These are phyloP conservation scores for Channa argus DNA, from an alignment of 2,113 vertebrate genomes.

Conservation along the genomic window DNA sequence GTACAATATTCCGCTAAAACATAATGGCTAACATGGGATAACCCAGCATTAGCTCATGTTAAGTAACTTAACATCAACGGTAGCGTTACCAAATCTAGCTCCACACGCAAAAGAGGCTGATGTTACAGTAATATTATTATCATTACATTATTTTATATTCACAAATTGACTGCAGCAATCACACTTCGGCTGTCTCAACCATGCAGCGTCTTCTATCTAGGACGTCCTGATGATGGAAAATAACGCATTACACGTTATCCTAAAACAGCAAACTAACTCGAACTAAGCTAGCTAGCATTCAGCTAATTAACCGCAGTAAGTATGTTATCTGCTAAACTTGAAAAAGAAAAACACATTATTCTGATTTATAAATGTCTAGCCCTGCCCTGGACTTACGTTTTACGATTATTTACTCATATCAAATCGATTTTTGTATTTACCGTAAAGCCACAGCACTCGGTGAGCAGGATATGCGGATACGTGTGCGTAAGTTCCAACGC, in stretches of 20 bases:
- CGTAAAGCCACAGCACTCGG: neutral
- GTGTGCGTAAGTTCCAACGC: conserved; percentile 33
- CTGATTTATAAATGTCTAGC: too few relatives aligned
- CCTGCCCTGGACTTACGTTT: rapidly evolving
- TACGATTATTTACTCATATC: neutral
- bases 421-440: conserved; percentile 28
- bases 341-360: too few relatives aligned
- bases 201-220: neutral
- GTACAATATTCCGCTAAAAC: neutral
- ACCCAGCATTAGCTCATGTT: too few relatives aligned
- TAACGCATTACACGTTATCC: too few relatives aligned
- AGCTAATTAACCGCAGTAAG: neutral
- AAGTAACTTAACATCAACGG: too few relatives aligned
- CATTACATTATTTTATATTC: too few relatives aligned
- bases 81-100: too few relatives aligned
- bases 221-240: neutral
- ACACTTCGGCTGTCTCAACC: neutral
- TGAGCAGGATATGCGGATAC: neutral
- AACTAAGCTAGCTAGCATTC: conserved; percentile 19
- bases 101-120: neutral
- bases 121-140: too few relatives aligned
- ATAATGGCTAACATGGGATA: too few relatives aligned
- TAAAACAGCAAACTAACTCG: neutral
- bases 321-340: neutral
- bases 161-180: neutral